Conservation (phyloP, 2,797 vertebrate species). For the Peromyscus eremicus region DNA sequence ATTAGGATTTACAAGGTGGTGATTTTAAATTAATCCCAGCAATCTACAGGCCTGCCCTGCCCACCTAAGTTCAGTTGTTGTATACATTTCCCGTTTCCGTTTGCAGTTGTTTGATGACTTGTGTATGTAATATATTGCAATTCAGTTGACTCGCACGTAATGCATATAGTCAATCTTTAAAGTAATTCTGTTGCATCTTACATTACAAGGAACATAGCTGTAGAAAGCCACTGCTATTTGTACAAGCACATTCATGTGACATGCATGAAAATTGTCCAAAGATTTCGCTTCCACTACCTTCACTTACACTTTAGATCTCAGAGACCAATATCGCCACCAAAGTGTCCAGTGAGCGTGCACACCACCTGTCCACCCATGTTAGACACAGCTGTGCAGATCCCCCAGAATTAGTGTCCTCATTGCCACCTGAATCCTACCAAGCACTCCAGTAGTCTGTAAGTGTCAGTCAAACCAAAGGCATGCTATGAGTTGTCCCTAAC, state of each 20-base stretch:
- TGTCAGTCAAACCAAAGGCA: not conserved
- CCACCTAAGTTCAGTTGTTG: not conserved
- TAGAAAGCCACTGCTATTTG: not conserved
- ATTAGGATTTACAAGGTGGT: not conserved
- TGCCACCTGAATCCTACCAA: accelerated
- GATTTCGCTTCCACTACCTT: not conserved
- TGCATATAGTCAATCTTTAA: not conserved
- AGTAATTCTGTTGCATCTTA: not conserved
- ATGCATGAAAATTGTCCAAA: not conserved
- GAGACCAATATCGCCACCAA: not conserved
- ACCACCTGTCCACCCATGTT: not conserved
- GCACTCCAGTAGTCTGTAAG: not conserved
- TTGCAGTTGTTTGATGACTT: not conserved
- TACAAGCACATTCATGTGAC: not conserved
- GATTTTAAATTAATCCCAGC: slow-evolving; percentile 42
- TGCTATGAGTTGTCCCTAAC: not conserved
- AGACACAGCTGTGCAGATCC: not conserved
- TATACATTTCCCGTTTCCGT: not conserved
- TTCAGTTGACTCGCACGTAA: not conserved
- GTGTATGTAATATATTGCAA: not conserved
- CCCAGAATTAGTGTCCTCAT: not conserved
- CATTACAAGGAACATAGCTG: not conserved
- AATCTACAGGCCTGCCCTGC: not conserved
- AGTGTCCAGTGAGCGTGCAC: not conserved
- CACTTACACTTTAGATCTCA: not conserved